Evolutionary conservation across 2,797 vertebrate genomes (phyloP), one percentile per base, ranked within the genome.

Genomic region (Melopsittacus undulatus): DNA sequence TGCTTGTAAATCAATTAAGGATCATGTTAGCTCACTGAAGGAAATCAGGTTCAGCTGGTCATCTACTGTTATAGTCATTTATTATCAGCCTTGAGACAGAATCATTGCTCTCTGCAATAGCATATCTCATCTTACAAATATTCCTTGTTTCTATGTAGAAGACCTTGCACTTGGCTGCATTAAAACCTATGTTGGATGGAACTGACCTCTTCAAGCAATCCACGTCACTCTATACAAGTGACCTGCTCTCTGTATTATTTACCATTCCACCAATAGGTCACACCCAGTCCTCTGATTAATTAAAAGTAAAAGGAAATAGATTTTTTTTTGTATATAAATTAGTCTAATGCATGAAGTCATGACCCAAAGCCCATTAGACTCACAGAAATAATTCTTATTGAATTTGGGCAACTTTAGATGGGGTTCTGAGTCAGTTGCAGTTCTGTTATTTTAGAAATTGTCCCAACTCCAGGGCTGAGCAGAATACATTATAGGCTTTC

Each of bases 251-350:
- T 79, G 13, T 92, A 80, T 95, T 95, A 95, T 97, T 96, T 96
- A 96, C 90, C 56, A 84, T 93, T 95, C 70, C 52, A 95, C 94
- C 92, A 92, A 92, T 89, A 95, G 70, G 79, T 94, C 91, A 86
- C 40, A 79, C n/a, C 48, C 27, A 57, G 62, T 76, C 83, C 56
- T 80, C 83, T 91, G 56, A 92, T 91, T 94, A 92, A 95, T 87
- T 95, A 82, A 91, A 96, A 96, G 87, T 89, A 87, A 93, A 93
- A 96, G 90, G 93, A 94, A 94, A 90, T 92, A 85, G 87, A 94
- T 95, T 89, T 92, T 93, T 92, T 93, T 94, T 88, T 89, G 79
- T 57, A 38, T 92, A 92, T 91, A 95, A 96, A 94, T 93, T 94
- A 92, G 56, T 92, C 94, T 93, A 95, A 96, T 95, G 89, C 87